These are phyloP conservation scores for Meda fulgida DNA, from an alignment of 2,797 vertebrate genomes.

Conservation along the genomic window DNA sequence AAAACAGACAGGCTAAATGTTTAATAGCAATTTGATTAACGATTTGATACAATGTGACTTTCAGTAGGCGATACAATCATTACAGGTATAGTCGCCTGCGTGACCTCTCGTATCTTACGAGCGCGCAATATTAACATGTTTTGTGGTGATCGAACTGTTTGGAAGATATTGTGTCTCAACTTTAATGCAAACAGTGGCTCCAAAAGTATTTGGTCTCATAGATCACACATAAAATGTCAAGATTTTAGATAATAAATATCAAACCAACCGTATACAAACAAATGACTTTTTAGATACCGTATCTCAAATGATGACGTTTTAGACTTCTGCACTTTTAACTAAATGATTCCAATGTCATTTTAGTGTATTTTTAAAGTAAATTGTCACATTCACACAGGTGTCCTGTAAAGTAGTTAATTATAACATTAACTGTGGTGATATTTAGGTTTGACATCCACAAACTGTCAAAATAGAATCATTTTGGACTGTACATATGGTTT, in stretches of 20 bases:
- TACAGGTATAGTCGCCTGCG: neutral
- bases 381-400: neutral
- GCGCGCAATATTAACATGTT: neutral
- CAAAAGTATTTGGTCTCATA: neutral
- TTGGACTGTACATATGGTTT: neutral
- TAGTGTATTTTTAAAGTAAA: neutral
- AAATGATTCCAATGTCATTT: neutral
- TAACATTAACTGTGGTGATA: neutral
- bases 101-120: neutral
- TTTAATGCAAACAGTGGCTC: neutral
- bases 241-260: neutral
- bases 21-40: neutral
- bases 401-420: neutral
- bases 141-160: neutral
- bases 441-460: too few relatives aligned
- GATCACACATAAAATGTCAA: neutral
- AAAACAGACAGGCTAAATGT: neutral
- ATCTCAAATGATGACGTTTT: neutral
- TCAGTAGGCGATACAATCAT: neutral
- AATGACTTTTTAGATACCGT: neutral
- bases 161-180: neutral
- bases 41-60: neutral
- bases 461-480: neutral
- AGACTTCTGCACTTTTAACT: neutral
- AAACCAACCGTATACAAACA: neutral